Evolutionary conservation across 2,888 invertebrate species (phyloP).

Genomic region (Apotomis turbidana): DNA sequence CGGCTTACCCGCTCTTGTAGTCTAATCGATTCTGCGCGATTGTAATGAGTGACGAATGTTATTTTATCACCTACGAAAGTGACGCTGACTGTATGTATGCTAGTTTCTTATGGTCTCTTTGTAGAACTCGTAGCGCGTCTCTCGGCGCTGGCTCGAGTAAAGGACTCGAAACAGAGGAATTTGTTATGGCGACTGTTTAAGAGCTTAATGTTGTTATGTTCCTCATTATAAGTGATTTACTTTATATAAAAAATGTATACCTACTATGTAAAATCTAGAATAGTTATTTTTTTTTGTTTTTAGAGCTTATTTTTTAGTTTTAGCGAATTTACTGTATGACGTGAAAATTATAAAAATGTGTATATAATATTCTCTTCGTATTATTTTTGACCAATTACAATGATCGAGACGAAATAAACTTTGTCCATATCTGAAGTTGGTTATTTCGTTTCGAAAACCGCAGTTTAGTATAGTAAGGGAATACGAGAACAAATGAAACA

Average conservation of each 20-base stretch:
- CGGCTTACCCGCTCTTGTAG: too few relatives aligned
- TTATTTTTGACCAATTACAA: conserved; percentile 47
- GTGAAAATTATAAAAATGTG: conserved; percentile 47
- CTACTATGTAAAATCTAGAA: conserved; percentile 48
- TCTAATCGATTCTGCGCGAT: too few relatives aligned
- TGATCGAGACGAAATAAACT: not conserved
- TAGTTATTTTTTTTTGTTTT: conserved; percentile 46
- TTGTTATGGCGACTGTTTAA: conserved; percentile 24
- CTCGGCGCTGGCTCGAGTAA: conserved; percentile 1
- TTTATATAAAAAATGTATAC: conserved; percentile 43
- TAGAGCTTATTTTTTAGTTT: conserved; percentile 48
- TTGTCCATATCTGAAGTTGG: too few relatives aligned
- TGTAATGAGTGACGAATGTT: too few relatives aligned
- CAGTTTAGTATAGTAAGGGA: too few relatives aligned
- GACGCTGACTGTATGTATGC: too few relatives aligned
- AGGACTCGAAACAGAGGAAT: conserved; percentile 23
- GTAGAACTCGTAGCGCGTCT: not conserved
- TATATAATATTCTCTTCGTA: conserved; percentile 45
- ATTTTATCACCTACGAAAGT: too few relatives aligned
- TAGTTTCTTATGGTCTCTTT: not conserved
- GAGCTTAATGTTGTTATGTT: conserved; percentile 46
- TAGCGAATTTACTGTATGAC: conserved; percentile 47
- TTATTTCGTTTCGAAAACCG: too few relatives aligned
- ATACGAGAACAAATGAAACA: conserved; percentile 1
- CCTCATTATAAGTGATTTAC: conserved; percentile 52